Percentiles rank a stretch among this genome's conserved stretches.
These are phyloP conservation scores for Menidia menidia DNA, from an alignment of 2,797 vertebrate genomes.

Conservation along the genomic window DNA sequence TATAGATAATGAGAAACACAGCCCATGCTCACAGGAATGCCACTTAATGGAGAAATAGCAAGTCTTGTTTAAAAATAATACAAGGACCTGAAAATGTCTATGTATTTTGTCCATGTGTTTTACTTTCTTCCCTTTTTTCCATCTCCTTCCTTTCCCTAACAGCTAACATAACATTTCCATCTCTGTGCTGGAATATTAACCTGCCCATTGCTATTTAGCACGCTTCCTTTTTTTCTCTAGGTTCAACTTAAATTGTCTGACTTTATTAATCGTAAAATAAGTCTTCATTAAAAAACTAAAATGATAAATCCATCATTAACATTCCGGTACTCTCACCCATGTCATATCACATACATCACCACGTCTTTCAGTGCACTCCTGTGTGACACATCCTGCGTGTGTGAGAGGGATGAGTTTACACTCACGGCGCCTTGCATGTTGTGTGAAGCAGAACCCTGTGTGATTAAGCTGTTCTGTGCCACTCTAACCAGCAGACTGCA, in stretches of 20 bases:
- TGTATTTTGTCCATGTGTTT: conserved; percentile 26
- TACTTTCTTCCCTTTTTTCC: conserved; percentile 20
- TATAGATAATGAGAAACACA: conserved; percentile 68
- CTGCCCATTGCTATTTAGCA: neutral
- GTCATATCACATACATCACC: conserved; percentile 20
- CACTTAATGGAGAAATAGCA: conserved; percentile 11
- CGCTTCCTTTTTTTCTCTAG: conserved; percentile 19
- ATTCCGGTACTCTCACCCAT: conserved; percentile 31
- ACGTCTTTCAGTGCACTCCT: conserved; percentile 3
- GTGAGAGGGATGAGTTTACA: conserved; percentile 28
- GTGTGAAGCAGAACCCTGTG: neutral
- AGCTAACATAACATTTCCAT: conserved; percentile 32
- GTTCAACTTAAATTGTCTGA: conserved; percentile 27
- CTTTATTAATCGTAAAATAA: conserved; percentile 8
- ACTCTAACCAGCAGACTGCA: conserved; percentile 33
- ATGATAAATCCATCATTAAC: conserved; percentile 30
- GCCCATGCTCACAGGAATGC: conserved; percentile 31
- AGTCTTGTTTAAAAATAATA: conserved; percentile 1
- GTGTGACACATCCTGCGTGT: conserved; percentile 6
- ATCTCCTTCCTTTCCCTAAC: conserved; percentile 14
- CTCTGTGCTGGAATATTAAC: neutral
- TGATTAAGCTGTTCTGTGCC: conserved; percentile 22
- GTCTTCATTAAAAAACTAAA: neutral
- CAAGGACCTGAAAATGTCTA: conserved; percentile 18
- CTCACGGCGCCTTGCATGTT: conserved; percentile 10